phyloP scores from a whole-genome alignment of 1,140 invertebrate genomes.

The Oppia nitens region DNA sequence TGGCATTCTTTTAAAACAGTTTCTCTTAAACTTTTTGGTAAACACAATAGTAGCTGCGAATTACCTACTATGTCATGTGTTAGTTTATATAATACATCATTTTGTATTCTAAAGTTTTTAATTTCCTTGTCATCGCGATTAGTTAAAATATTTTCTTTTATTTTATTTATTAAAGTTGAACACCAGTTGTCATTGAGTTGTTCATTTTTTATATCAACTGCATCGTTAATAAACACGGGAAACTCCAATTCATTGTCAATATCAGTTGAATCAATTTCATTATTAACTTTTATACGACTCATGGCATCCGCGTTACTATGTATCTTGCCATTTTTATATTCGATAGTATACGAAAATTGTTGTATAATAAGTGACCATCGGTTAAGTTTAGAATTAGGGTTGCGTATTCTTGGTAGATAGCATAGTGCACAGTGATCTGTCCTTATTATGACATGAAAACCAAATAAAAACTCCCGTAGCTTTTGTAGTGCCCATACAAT shows the following conservation, averaged over 20 bases:
- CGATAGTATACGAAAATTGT: slow-evolving; percentile 31
- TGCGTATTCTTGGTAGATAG: slow-evolving; percentile 30
- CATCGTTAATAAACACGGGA: too few species aligned
- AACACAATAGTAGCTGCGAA: background rate
- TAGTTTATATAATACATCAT: background rate
- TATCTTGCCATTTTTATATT: slow-evolving; percentile 26
- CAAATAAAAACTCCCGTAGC: slow-evolving; percentile 33
- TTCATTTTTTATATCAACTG: too few species aligned
- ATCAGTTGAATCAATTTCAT: background rate
- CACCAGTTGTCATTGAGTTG: slow-evolving; percentile 1
- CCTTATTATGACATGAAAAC: slow-evolving; percentile 31
- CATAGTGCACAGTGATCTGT: slow-evolving; percentile 34
- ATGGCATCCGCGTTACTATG: slow-evolving; percentile 13
- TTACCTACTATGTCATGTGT: background rate
- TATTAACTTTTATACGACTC: background rate
- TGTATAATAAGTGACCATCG: slow-evolving; percentile 34
- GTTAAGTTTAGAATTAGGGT: slow-evolving; percentile 29
- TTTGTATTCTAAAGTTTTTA: background rate
- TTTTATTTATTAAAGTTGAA: background rate
- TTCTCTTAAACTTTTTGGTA: slow-evolving; percentile 1
- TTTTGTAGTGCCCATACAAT: slow-evolving; percentile 32
- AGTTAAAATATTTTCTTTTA: background rate
- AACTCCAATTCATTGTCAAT: background rate
- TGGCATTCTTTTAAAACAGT: slow-evolving; percentile 2
- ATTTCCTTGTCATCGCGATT: background rate